Percentiles rank a stretch among this genome's conserved stretches.
Evolutionary conservation across 1,140 invertebrate species (phyloP).

Genomic region (Leucophenga varia): DNA sequence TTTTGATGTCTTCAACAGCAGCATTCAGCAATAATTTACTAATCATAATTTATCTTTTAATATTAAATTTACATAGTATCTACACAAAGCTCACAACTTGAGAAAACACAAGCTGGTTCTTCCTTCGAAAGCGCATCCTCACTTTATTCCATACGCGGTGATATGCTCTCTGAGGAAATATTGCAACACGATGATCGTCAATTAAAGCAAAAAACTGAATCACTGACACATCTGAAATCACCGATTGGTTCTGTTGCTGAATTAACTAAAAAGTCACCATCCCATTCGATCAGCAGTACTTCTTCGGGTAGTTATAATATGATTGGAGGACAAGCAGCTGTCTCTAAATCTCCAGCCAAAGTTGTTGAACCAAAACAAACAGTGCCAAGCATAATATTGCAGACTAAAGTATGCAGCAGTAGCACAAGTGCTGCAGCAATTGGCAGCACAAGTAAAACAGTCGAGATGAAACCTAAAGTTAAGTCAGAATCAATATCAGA

Average conservation of each 20-base stretch:
- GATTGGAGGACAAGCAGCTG: constrained; percentile 59
- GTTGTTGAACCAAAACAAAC: constrained; percentile 36
- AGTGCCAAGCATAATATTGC: constrained; percentile 23
- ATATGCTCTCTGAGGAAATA: constrained; percentile 63
- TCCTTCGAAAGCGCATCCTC: constrained; percentile 81
- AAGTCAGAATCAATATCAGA: constrained; percentile 63
- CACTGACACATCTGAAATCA: constrained; percentile 18
- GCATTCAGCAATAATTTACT: not conserved
- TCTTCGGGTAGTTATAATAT: constrained; percentile 69
- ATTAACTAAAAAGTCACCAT: constrained; percentile 45
- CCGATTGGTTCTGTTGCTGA: constrained; percentile 33
- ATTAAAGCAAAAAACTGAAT: not conserved
- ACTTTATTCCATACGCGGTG: constrained; percentile 71
- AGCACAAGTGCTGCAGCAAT: constrained; percentile 14
- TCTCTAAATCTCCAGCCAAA: constrained; percentile 34
- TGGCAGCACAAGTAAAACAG: not conserved
- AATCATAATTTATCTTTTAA: too few relatives aligned
- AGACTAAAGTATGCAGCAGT: too few relatives aligned
- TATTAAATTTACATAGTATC: constrained; percentile 36
- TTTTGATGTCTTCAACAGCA: constrained; percentile 36
- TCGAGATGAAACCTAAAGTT: constrained; percentile 9
- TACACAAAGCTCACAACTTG: constrained; percentile 59
- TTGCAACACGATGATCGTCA: constrained; percentile 30
- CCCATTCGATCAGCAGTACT: constrained; percentile 64
- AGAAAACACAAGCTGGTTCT: constrained; percentile 68